phyloP scores from a whole-genome alignment of 2,113 vertebrate genomes.

The Malurus cyaneus region DNA sequence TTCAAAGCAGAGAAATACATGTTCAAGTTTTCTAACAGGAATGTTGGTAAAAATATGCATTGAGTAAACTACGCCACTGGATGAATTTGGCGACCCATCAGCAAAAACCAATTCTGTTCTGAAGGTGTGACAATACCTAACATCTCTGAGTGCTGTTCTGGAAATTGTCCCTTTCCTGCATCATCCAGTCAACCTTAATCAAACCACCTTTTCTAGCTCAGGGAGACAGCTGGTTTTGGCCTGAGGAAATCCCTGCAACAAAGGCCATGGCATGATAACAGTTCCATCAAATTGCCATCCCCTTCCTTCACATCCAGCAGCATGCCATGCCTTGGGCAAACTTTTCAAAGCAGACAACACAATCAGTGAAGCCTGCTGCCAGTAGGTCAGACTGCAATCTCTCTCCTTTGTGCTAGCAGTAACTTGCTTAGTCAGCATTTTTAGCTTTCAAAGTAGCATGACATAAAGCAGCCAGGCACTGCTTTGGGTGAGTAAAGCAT shows the following conservation, averaged over 20 bases:
- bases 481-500: slow-evolving; percentile 24
- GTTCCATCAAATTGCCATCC: neutral
- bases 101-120: neutral
- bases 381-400: neutral
- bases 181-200: neutral
- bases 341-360: neutral
- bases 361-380: neutral
- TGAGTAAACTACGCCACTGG: neutral
- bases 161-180: neutral
- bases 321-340: neutral
- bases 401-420: neutral
- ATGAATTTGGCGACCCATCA: neutral
- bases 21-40: slow-evolving; percentile 71
- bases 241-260: neutral
- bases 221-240: neutral
- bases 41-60: slow-evolving; percentile 68
- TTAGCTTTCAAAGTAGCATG: neutral
- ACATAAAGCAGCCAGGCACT: neutral
- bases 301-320: neutral
- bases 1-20: slow-evolving; percentile 56
- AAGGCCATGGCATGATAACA: neutral
- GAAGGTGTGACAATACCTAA: neutral
- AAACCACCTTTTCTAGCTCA: neutral
- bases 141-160: neutral
- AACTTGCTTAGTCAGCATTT: neutral